Evolutionary conservation across 2,797 vertebrate species (phyloP), one percentile per base, ranked within the genome.

Genomic region (Rhyacichthys aspro): DNA sequence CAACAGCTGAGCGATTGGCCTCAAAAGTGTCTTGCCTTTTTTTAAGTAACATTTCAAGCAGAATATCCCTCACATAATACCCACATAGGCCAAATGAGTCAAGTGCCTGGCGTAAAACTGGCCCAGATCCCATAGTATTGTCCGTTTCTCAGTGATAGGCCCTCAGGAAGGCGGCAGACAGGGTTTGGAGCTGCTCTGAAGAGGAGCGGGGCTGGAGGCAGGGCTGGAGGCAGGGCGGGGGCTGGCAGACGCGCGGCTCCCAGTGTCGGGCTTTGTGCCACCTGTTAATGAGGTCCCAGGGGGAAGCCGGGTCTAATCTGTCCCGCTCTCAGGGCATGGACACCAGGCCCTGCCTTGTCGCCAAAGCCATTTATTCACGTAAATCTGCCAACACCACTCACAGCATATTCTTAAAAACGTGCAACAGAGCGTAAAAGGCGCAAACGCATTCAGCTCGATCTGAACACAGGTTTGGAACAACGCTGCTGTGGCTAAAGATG

Each of bases 251-350:
- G 60, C n/a, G 52, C 61, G 32, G 74, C 57, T 55, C 75, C 59
- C 18, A 60, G 79, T 67, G 75, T 61, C 77, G 90, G 88, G 93
- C 89, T 91, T 44, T 86, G 88, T 88, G 92, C 94, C 95, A 96
- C 95, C 95, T 96, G 96, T 95, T 98, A 96, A 96, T 94, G 94
- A 95, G 95, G 86, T 94, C 93, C 76, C 74, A 42, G 17, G 90
- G 86, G 93, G 61, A 73, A 83, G 68, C 81, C 88, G 75, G 80
- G 80, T 83, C 81, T 86, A 73, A 56, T 87, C 88, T 44, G 78
- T 34, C 65, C 39, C 73, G 63, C 78, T 78, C 77, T 61, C 55
- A 34, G 74, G 82, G 72, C 67, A 61, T 55, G 63, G 77, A 72
- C 55, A 70, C 74, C 18, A 76, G 85, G 57, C 32, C 8, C n/a